These are phyloP conservation scores for Harmothoe impar DNA, from an alignment of 2,888 invertebrate genomes.

Conservation along the genomic window DNA sequence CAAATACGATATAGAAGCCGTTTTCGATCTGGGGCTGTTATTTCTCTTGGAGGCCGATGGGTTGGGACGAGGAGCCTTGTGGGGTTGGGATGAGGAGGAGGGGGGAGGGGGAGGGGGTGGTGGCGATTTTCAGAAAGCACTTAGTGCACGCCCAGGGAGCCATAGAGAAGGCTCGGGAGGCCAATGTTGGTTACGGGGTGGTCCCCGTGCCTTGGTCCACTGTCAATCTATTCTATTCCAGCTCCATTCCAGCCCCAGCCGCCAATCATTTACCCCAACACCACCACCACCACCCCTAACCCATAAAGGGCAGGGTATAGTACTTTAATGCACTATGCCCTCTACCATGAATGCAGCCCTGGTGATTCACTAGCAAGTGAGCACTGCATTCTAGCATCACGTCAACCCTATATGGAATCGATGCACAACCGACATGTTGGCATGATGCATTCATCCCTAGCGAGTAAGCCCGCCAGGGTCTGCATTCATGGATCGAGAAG, in stretches of 20 bases:
- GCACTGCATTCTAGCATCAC: no score
- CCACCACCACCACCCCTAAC: not conserved
- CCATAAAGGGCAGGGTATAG: no score
- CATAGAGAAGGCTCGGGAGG: not conserved
- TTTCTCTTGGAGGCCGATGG: not conserved
- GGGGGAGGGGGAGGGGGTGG: not conserved
- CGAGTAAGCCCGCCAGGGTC: no score
- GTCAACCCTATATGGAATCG: no score
- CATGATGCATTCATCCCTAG: no score
- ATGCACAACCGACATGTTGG: no score
- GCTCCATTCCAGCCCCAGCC: not conserved
- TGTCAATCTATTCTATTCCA: conserved; percentile 23
- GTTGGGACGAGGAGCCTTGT: not conserved
- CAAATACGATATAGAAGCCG: conserved; percentile 5
- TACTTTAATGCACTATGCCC: no score
- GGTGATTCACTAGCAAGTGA: no score
- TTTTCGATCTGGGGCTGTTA: conserved; percentile 19
- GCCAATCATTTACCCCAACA: not conserved
- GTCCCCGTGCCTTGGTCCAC: not conserved
- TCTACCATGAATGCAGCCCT: no score
- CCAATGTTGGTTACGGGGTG: not conserved
- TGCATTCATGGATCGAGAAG: no score
- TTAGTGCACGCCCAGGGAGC: conserved; percentile 13
- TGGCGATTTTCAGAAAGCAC: conserved; percentile 29
- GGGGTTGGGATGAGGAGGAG: no score